Base-by-base conservation (phyloP, 2,888 invertebrate genomes). In the Sussaba pulchella region DNA sequence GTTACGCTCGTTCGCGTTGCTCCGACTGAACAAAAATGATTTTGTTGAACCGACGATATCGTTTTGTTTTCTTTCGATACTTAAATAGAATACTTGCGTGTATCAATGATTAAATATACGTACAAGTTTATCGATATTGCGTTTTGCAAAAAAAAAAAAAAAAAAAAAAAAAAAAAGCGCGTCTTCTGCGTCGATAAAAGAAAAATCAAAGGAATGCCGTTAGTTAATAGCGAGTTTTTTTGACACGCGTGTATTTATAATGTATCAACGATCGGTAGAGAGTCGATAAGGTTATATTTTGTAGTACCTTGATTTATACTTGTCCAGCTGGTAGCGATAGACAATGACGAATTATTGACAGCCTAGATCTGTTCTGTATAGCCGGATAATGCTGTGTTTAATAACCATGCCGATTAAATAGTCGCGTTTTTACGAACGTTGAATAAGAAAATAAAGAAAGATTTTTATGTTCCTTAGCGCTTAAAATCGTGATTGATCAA, bases 231-330 rank as follows among this genome's bases (percentile, higher is more conserved):
- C 2, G 59, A 63, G 57, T 82, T 64, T 83, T 83, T 81, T 81
- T 81, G 70, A 80, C 61, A 64, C 72, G 77, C 77, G 74, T 71
- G 82, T 83, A 82, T 81, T 59, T 77, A 74, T 47, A 26, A 17
- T 43, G 77, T 75, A 72, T 77, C 69, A 64, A 81, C 70, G 50
- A 81, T 75, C 79, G 77, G 72, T 61, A 57, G 70, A 61, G 57
- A 73, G 52, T 75, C 73, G 57, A 66, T 47, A 64, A 69, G 45
- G 78, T 54, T 81, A 84, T 84, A 84, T 82, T 83, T 84, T 83
- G 74, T 84, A 85, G 85, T 70, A 77, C 67, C 77, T 85, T 85
- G 71, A 86, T 84, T 86, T 84, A 72, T 86, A 85, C 77, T 77
- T 83, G 76, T 84, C 67, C 75, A 72, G 31, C 45, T 52, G 79